A percentile compares a stretch with the other conserved stretches of the same genome.
Evolutionary conservation across 2,888 invertebrate genomes (phyloP).

Genomic region (Phalera bucephala): DNA sequence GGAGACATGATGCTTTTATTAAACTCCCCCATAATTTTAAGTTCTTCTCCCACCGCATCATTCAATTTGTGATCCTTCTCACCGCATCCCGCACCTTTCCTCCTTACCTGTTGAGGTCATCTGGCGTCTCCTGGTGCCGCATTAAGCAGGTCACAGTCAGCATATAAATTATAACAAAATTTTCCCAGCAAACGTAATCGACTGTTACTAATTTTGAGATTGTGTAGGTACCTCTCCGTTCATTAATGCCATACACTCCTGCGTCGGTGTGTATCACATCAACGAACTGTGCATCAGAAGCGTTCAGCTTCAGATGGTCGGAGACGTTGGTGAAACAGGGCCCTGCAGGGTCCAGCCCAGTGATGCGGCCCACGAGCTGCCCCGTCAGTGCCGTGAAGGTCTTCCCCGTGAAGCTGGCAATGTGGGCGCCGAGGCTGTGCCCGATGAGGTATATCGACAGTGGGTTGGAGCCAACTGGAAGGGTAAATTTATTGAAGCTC

Average conservation of each 20-base stretch:
- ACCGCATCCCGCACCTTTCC: no score
- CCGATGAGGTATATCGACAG: conserved; percentile 57
- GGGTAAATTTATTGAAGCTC: no score
- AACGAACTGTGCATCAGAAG: conserved; percentile 53
- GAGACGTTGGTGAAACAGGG: conserved; percentile 62
- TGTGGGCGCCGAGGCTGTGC: conserved; percentile 67
- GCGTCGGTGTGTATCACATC: conserved; percentile 60
- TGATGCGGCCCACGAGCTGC: conserved; percentile 45
- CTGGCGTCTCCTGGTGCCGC: no score
- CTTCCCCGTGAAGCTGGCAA: conserved; percentile 61
- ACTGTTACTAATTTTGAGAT: no score
- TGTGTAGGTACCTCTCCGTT: conserved; percentile 25
- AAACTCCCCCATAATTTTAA: no score
- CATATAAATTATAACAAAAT: no score
- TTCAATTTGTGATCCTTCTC: no score
- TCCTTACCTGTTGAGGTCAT: no score
- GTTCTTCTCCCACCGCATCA: no score
- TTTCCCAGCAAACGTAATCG: no score
- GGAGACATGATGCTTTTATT: no score
- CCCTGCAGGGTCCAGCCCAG: conserved; percentile 66
- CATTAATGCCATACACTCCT: conserved; percentile 54
- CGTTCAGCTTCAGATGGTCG: conserved; percentile 39
- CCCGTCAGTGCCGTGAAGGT: conserved; percentile 50
- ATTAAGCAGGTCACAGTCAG: no score
- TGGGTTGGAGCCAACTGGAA: conserved; percentile 52